Percentiles rank a stretch among this genome's conserved stretches.
These are phyloP conservation scores for Drosophila fungiperda DNA, from an alignment of 2,888 invertebrate species.

Conservation along the genomic window DNA sequence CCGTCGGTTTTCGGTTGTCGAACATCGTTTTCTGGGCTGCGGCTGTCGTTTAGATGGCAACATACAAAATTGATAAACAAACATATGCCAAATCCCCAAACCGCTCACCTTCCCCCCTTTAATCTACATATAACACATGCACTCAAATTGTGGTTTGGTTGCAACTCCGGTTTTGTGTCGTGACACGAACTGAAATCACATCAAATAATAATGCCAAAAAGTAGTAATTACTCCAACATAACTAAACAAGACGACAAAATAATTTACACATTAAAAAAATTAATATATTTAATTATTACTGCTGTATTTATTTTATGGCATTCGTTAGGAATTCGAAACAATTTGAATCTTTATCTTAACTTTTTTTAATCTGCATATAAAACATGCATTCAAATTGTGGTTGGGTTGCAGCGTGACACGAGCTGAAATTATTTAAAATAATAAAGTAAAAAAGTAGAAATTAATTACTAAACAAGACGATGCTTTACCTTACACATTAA, in stretches of 20 bases:
- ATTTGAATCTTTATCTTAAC: too few species aligned
- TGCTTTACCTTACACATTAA: not conserved
- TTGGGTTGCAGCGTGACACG: slow-evolving; percentile 9
- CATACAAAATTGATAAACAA: slow-evolving; percentile 69
- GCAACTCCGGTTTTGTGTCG: not conserved
- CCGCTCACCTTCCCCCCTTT: not conserved
- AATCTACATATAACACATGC: not conserved
- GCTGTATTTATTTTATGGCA: too few species aligned
- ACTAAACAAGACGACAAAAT: too few species aligned
- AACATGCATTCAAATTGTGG: not conserved
- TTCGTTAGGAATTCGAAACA: too few species aligned
- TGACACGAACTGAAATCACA: not conserved
- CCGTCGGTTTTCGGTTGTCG: slow-evolving; percentile 18
- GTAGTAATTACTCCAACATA: not conserved
- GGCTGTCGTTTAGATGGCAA: slow-evolving; percentile 40
- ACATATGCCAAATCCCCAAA: slow-evolving; percentile 43
- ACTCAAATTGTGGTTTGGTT: not conserved
- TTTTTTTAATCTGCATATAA: not conserved
- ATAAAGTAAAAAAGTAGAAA: rapidly evolving
- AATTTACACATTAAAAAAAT: too few species aligned
- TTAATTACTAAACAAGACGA: not conserved
- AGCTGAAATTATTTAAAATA: not conserved
- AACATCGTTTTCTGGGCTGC: slow-evolving; percentile 37
- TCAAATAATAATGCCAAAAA: not conserved
- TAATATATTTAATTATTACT: too few species aligned